Conservation (phyloP, 1,140 invertebrate species). For the Brachionus calyciflorus region DNA sequence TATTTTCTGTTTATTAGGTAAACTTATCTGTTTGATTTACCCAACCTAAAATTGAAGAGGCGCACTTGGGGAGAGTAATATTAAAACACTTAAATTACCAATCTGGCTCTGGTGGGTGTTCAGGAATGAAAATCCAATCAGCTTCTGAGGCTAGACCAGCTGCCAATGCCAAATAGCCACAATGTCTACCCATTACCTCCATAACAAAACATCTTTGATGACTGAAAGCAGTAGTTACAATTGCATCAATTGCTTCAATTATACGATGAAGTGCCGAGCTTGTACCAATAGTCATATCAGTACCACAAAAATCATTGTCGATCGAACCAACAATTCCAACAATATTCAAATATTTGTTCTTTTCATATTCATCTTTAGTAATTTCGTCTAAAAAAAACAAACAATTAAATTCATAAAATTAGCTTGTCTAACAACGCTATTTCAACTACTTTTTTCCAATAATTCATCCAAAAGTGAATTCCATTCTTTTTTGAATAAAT, state of each 20-base stretch:
- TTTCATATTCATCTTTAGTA: slow-evolving; percentile 72
- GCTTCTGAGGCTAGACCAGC: slow-evolving; percentile 68
- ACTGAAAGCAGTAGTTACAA: slow-evolving; percentile 90
- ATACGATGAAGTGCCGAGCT: slow-evolving; percentile 96
- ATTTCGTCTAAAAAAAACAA: slow-evolving; percentile 62
- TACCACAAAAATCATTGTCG: slow-evolving; percentile 98
- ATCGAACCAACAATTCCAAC: slow-evolving; percentile 98
- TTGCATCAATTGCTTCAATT: slow-evolving; percentile 96
- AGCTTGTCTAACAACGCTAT: background rate
- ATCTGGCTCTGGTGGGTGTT: slow-evolving; percentile 84
- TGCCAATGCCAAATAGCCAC: slow-evolving; percentile 94
- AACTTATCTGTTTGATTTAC: no score
- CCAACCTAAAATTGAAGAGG: no score
- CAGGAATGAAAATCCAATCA: slow-evolving; percentile 88
- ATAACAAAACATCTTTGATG: slow-evolving; percentile 99
- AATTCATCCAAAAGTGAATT: slow-evolving; percentile 77
- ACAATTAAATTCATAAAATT: background rate
- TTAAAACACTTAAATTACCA: slow-evolving; percentile 68
- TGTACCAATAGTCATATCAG: slow-evolving; percentile 99
- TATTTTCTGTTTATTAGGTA: no score
- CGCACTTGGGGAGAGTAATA: no score
- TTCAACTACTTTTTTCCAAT: slow-evolving; percentile 61
- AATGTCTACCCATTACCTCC: slow-evolving; percentile 99
- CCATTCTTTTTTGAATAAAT: slow-evolving; percentile 86
- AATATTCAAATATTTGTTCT: slow-evolving; percentile 79